Conservation (phyloP, 64 coral and sea anemone genomes). For the Orbicella faveolata region DNA sequence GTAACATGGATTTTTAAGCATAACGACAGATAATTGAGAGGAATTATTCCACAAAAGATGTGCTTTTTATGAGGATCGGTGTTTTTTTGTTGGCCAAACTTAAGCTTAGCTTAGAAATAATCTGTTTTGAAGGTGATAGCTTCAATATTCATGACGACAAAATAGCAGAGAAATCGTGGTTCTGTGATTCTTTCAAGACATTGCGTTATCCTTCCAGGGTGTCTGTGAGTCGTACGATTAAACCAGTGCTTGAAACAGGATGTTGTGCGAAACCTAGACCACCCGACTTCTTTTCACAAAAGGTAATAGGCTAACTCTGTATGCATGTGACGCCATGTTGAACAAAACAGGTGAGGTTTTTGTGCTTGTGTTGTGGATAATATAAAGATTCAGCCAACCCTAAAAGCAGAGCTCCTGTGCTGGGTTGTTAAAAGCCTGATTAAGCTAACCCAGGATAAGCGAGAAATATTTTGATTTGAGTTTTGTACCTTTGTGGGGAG, state of each 20-base stretch:
- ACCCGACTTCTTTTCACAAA: slow-evolving; percentile 95
- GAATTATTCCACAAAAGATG: no score
- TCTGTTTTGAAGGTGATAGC: no score
- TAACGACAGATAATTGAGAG: no score
- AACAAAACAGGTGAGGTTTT: not conserved
- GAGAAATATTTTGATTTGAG: no score
- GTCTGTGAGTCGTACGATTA: slow-evolving; percentile 91
- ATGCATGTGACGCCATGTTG: not conserved
- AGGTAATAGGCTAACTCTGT: slow-evolving; percentile 40
- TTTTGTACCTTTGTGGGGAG: no score
- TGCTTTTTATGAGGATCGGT: no score
- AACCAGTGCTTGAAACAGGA: slow-evolving; percentile 91
- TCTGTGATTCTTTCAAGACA: not conserved
- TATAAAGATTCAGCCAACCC: no score
- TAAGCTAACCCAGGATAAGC: no score
- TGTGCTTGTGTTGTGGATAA: not conserved
- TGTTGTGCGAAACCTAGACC: slow-evolving; percentile 75
- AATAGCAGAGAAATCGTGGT: no score
- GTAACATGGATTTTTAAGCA: not conserved
- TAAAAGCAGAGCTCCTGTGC: not conserved
- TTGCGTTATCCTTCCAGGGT: slow-evolving; percentile 61
- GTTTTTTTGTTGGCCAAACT: no score
- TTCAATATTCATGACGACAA: no score
- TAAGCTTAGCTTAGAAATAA: no score
- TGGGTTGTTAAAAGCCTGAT: not conserved